Evolutionary conservation across 2,113 vertebrate genomes (phyloP), one percentile per base, ranked within the genome.

Genomic region (Raja brachyura): DNA sequence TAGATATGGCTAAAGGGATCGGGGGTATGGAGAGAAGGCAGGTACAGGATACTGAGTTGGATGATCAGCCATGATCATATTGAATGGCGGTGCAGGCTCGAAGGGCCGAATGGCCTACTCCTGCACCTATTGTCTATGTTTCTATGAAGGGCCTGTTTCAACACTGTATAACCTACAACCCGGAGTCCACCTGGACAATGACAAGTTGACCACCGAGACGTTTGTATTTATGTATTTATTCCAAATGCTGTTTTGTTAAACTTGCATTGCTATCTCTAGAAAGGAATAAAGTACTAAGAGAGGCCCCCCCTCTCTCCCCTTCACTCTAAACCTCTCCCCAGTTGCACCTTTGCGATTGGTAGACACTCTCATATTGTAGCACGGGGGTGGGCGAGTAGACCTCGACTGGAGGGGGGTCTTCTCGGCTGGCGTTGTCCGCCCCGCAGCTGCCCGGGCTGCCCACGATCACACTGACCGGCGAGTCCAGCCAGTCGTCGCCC

Each of bases 261-360:
- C 61, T 90, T 33, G 88, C 88, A 70, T 63, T 63, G 59, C 56
- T 90, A 90, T 48, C 88, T 90, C 70, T 90, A 39, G 88, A 70
- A 90, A 70, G 66, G 83, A 88, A 88, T 88, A 88, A 88, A 88
- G 83, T n/a, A 85, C 28, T 63, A 11, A 39, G 31, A 70, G 63
- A 90, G 31, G 48, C 39, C 39, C 39, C 39, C 39, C 7, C 2
- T 28, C 1, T 16, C 25, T 1, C n/a, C 86, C 20, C 88, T 92
- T 88, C 16, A 31, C 59, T 88, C 83, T 92, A 92, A 73, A 92
- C 73, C 90, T 68, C 66, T 73, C 90, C 88, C 90, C 90, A 92
- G 33, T 48, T 92, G 68, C 90, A 92, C 6, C 9, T 70, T 31
- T 90, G 88, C 5, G 88, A 70, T 7, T 20, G 88, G 31, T 90